Conservation (phyloP, 35 echinoderm and acorn worm species). For the Ophioderma brevispina region DNA sequence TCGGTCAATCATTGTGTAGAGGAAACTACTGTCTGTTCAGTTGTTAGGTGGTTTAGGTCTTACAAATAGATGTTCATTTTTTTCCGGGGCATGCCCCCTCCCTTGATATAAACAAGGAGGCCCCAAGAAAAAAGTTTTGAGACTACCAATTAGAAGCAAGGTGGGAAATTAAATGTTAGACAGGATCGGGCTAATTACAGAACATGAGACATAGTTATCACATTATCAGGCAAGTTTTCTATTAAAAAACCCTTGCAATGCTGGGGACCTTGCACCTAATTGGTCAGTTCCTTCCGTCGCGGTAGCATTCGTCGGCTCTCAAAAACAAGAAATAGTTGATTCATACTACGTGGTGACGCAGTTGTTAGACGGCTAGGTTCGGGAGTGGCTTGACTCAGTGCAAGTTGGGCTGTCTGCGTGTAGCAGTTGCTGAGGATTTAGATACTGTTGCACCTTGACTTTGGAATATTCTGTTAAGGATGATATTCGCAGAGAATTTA, state of each 20-base stretch:
- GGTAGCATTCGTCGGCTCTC: neutral
- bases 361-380: neutral
- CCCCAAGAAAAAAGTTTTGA: neutral
- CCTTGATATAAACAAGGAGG: neutral
- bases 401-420: no score
- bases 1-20: neutral
- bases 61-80: neutral
- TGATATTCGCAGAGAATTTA: conserved; percentile 10
- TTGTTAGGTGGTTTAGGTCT: neutral
- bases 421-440: neutral
- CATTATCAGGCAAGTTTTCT: neutral
- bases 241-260: neutral
- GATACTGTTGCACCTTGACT: neutral
- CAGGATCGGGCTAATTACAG: neutral
- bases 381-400: neutral
- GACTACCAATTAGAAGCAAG: neutral
- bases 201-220: neutral
- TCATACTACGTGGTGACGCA: neutral
- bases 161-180: neutral
- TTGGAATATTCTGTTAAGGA: neutral
- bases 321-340: conserved; percentile 2
- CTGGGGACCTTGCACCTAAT: neutral
- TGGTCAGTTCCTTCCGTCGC: neutral
- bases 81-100: neutral
- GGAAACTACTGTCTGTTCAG: neutral